These are phyloP conservation scores for Caenorhabditis drosophilae DNA, from an alignment of 2,888 invertebrate species.

Conservation along the genomic window DNA sequence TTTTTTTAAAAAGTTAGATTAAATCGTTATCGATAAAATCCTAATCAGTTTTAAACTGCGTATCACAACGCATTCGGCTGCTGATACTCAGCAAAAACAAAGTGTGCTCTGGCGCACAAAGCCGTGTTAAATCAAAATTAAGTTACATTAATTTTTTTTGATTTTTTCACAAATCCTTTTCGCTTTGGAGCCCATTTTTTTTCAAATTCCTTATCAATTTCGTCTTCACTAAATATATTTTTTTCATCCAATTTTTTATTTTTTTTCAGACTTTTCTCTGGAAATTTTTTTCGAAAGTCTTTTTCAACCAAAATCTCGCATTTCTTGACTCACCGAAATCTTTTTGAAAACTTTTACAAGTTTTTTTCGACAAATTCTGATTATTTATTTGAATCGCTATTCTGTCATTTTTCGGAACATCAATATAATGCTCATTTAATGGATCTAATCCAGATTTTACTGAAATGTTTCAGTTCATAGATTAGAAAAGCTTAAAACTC, in stretches of 20 bases:
- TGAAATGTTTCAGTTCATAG: too few relatives aligned
- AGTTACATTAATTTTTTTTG: background rate
- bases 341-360: background rate
- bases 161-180: background rate
- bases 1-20: too few relatives aligned
- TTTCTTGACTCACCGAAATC: background rate
- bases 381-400: background rate
- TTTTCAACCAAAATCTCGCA: too few relatives aligned
- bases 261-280: background rate
- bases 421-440: background rate
- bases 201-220: background rate
- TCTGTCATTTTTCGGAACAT: conserved; percentile 1
- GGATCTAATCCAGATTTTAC: background rate
- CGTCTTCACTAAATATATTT: background rate
- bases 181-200: background rate
- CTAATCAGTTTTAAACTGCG: too few relatives aligned
- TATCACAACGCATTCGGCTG: too few relatives aligned
- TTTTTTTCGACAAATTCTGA: background rate
- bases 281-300: too few relatives aligned
- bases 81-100: too few relatives aligned
- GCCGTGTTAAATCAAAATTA: too few relatives aligned
- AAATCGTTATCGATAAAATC: too few relatives aligned
- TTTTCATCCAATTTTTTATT: background rate
- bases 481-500: background rate
- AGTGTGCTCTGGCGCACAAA: too few relatives aligned